These are phyloP conservation scores for Eucriotettix oculatus DNA, from an alignment of 2,888 invertebrate species.

Conservation along the genomic window DNA sequence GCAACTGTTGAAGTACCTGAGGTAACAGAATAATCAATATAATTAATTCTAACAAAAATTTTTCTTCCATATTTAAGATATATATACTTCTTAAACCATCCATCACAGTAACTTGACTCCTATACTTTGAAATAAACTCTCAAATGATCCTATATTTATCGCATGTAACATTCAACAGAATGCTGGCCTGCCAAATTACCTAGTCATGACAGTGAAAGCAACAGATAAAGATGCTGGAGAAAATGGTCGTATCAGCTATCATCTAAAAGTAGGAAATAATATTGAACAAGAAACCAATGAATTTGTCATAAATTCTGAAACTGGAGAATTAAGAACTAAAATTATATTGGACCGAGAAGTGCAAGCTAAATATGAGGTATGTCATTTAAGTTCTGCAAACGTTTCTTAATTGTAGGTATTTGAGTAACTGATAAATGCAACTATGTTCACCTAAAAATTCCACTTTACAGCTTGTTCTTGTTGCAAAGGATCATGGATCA, in stretches of 20 bases:
- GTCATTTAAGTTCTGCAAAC: not conserved
- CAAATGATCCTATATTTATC: not conserved
- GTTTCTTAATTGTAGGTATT: not conserved
- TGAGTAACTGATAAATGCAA: not conserved
- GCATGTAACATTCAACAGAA: conserved; percentile 32
- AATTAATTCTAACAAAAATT: not conserved
- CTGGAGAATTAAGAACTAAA: conserved; percentile 67
- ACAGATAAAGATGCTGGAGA: conserved; percentile 66
- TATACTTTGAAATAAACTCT: not conserved
- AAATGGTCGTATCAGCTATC: conserved; percentile 72
- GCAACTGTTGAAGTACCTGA: conserved; percentile 69
- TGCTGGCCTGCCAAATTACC: conserved; percentile 52
- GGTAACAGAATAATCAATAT: conserved; percentile 29
- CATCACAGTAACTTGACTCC: not conserved
- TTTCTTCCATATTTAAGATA: not conserved
- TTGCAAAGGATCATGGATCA: conserved; percentile 67
- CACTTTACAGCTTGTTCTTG: conserved; percentile 46
- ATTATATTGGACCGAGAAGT: conserved; percentile 63
- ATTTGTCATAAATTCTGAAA: conserved; percentile 59
- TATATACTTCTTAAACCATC: not conserved
- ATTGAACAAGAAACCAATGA: conserved; percentile 67
- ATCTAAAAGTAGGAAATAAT: conserved; percentile 56
- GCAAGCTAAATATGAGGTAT: conserved; percentile 38
- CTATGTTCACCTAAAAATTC: not conserved
- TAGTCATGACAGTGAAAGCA: conserved; percentile 68